These are phyloP conservation scores for Syncerus caffer DNA, from an alignment of 2,797 vertebrate species.

Conservation along the genomic window DNA sequence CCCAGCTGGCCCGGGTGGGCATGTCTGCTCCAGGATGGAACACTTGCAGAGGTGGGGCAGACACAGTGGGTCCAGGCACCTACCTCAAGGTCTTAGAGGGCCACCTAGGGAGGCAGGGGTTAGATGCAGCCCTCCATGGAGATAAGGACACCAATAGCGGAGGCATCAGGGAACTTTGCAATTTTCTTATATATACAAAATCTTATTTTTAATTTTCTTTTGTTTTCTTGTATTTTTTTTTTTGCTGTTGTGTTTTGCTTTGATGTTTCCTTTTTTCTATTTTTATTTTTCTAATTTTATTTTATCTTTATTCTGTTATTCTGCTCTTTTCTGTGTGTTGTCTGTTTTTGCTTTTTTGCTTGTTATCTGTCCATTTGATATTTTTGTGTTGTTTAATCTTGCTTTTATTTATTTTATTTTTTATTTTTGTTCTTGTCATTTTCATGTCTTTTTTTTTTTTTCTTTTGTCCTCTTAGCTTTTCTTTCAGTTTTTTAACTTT, in stretches of 20 bases:
- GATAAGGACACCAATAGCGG: background rate
- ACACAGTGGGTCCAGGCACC: background rate
- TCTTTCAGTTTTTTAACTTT: background rate
- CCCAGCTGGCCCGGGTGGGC: background rate
- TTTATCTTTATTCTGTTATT: background rate
- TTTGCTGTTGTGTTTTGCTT: background rate
- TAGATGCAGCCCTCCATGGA: background rate
- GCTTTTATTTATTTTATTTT: background rate
- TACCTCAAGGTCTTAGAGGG: background rate
- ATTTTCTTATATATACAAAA: background rate
- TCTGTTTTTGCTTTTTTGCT: background rate
- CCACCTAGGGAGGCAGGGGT: background rate
- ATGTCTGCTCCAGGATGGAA: background rate
- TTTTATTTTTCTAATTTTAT: background rate
- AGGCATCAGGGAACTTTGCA: background rate
- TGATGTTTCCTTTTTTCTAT: background rate
- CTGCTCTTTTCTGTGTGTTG: background rate
- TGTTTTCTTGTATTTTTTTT: background rate
- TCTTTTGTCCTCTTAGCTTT: background rate
- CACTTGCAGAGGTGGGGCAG: background rate
- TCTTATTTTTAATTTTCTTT: background rate
- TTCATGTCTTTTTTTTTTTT: background rate
- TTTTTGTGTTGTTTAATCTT: background rate
- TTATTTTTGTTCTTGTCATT: background rate
- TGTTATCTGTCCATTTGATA: background rate